Conservation (phyloP, 2,888 invertebrate species). For the Clistopyga incitator region DNA sequence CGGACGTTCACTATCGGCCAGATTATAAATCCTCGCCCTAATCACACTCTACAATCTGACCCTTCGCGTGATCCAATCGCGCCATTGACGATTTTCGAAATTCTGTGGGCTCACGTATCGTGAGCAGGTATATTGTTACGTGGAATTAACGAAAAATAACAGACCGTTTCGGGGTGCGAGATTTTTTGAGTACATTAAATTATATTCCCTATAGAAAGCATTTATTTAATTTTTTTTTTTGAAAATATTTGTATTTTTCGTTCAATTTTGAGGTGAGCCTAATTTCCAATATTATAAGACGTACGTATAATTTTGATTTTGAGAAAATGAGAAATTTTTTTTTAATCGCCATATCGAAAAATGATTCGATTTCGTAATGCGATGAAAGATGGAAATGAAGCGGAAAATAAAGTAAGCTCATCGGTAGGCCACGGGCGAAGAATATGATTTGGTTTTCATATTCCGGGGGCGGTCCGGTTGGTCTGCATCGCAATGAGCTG, state of each 20-base stretch:
- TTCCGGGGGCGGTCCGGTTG: slow-evolving; percentile 77
- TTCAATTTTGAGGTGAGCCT: no score
- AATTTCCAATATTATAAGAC: no score
- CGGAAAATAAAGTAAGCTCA: slow-evolving; percentile 63
- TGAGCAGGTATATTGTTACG: background rate
- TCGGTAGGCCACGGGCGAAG: slow-evolving; percentile 73
- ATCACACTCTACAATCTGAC: slow-evolving; percentile 11
- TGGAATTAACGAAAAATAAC: background rate
- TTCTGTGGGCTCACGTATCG: background rate
- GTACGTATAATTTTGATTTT: no score
- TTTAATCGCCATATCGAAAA: background rate
- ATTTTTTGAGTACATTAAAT: background rate
- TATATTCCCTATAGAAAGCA: background rate
- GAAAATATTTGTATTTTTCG: no score
- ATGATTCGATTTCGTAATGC: background rate
- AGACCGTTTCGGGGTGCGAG: background rate
- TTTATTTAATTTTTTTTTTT: no score
- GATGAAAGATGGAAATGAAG: slow-evolving; percentile 13
- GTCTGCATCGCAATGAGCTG: slow-evolving; percentile 79
- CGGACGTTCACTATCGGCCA: background rate
- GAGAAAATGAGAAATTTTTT: no score
- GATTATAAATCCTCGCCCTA: slow-evolving; percentile 17
- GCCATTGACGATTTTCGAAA: background rate
- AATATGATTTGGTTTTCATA: slow-evolving; percentile 81
- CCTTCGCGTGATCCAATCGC: background rate